Evolutionary conservation across 2,888 invertebrate species (phyloP).

Genomic region (Tolmerus cingulatus): DNA sequence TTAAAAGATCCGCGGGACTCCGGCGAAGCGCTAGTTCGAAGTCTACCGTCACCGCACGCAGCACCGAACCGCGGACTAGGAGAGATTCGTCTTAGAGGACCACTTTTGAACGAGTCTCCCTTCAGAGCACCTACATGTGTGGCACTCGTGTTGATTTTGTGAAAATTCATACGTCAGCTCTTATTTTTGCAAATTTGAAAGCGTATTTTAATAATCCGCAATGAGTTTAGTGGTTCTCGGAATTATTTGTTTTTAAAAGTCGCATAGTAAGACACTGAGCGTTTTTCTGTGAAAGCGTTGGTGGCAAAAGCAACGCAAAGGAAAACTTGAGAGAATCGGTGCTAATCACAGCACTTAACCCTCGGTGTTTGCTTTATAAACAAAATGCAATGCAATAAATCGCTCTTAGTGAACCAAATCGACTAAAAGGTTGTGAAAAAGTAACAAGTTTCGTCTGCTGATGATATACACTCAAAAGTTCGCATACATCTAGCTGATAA

Average conservation of each 20-base stretch:
- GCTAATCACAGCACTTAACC: conserved; percentile 19
- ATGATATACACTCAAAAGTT: neutral
- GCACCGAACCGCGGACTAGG: neutral
- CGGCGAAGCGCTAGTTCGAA: conserved; percentile 33
- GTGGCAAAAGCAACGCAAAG: neutral
- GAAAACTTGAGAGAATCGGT: conserved; percentile 12
- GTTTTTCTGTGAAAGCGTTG: conserved; percentile 28
- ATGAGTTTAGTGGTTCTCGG: neutral
- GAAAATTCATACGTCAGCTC: conserved; percentile 21
- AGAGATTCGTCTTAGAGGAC: neutral
- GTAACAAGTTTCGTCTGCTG: neutral
- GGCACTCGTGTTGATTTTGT: neutral
- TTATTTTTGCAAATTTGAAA: conserved; percentile 6
- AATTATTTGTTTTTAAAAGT: conserved; percentile 11
- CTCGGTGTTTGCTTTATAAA: conserved; percentile 27
- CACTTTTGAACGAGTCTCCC: neutral
- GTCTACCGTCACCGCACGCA: neutral
- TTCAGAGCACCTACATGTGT: neutral
- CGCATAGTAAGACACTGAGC: neutral
- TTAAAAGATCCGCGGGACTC: conserved; percentile 27
- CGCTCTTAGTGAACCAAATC: neutral
- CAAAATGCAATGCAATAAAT: conserved; percentile 17
- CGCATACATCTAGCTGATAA: neutral
- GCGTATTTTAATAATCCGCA: neutral
- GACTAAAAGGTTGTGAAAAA: neutral